These are phyloP conservation scores for Aspidapion aeneum DNA, from an alignment of 2,888 invertebrate species.

Conservation along the genomic window DNA sequence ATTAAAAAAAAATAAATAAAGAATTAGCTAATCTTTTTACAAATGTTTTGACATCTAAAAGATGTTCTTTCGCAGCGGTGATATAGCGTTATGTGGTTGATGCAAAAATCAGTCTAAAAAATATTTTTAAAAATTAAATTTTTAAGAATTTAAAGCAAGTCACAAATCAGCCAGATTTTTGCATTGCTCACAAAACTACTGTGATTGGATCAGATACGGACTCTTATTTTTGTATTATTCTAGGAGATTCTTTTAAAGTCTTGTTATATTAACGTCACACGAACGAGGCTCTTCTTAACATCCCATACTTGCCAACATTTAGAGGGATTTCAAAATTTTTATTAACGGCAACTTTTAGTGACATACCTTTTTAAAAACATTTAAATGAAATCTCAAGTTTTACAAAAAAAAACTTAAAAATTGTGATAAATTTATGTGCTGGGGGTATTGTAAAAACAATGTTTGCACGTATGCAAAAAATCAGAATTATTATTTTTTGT, in stretches of 20 bases:
- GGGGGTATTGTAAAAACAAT: not conserved
- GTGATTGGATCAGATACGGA: not conserved
- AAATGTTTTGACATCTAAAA: not conserved
- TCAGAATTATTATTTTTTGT: slow-evolving; percentile 22
- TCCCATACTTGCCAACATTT: not conserved
- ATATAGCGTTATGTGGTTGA: not conserved
- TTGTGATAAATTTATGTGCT: not conserved
- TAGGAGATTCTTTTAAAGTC: not conserved
- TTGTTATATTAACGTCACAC: not conserved
- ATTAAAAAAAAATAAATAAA: not conserved
- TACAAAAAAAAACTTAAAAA: not conserved
- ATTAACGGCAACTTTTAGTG: not conserved
- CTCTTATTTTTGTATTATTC: not conserved
- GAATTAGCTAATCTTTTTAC: not conserved
- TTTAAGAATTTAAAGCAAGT: not conserved
- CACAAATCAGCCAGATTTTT: not conserved
- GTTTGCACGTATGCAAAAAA: not conserved
- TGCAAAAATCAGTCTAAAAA: not conserved
- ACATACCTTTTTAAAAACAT: not conserved
- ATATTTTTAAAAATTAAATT: not conserved
- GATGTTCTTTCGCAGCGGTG: not conserved
- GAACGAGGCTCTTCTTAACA: not conserved
- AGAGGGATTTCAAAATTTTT: not conserved
- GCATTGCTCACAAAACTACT: not conserved
- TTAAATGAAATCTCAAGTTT: not conserved